A percentile compares a stretch with the other conserved stretches of the same genome.
Evolutionary conservation across 2,888 invertebrate genomes (phyloP).

Genomic region (Adineta ricciae): DNA sequence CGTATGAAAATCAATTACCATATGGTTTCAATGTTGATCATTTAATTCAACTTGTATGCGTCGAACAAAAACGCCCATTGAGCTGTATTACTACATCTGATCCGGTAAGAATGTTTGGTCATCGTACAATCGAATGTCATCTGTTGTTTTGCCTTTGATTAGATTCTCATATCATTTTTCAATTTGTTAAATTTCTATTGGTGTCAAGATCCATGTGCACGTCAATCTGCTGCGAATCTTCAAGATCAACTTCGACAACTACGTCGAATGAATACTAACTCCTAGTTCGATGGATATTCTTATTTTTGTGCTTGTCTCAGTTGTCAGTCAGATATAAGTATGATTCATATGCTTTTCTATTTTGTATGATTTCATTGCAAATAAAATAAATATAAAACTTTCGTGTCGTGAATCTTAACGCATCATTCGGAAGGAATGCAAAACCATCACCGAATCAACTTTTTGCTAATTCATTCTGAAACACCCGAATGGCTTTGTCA

Average conservation of each 20-base stretch:
- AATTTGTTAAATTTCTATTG: neutral
- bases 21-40: neutral
- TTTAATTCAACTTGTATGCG: neutral
- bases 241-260: neutral
- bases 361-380: neutral
- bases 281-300: neutral
- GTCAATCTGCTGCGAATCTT: neutral
- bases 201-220: neutral
- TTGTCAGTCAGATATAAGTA: neutral
- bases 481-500: too few relatives aligned
- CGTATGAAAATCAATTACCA: slow-evolving; percentile 18
- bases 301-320: neutral
- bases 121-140: too few relatives aligned
- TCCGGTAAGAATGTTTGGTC: neutral
- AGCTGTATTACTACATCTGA: neutral
- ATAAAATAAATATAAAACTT: too few relatives aligned
- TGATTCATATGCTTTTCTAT: neutral
- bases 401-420: too few relatives aligned
- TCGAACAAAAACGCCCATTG: neutral
- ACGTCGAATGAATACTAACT: neutral
- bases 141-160: neutral
- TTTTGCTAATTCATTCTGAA: too few relatives aligned
- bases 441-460: too few relatives aligned
- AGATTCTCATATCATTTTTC: neutral
- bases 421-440: too few relatives aligned